Percentiles rank a stretch among this genome's conserved stretches.
Evolutionary conservation across 2,888 invertebrate species (phyloP).

Genomic region (Mesorhabditis sp.): DNA sequence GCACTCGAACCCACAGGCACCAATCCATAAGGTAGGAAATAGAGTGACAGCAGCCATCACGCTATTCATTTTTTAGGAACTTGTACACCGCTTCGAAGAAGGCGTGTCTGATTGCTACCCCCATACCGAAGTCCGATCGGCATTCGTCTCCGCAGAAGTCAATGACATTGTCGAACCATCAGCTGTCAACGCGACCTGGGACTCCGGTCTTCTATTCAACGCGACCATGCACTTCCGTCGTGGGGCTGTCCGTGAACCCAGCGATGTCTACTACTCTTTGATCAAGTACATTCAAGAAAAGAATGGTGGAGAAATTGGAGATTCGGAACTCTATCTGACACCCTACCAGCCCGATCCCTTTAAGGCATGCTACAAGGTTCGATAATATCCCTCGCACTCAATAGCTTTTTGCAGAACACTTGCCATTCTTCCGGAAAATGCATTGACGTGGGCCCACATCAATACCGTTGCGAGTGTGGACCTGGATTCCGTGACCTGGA

Average conservation of each 20-base stretch:
- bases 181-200: slow-evolving; percentile 53
- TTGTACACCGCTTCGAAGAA: slow-evolving; percentile 28
- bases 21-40: slow-evolving; percentile 31
- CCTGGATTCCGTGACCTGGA: slow-evolving; percentile 49
- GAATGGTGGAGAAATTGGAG: slow-evolving; percentile 55
- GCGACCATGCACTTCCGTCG: slow-evolving; percentile 54
- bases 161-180: slow-evolving; percentile 51
- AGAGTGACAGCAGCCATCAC: too few relatives aligned
- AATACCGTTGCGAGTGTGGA: slow-evolving; percentile 53
- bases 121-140: slow-evolving; percentile 47
- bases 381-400: not conserved
- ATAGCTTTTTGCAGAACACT: slow-evolving; percentile 29
- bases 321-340: slow-evolving; percentile 52
- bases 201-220: slow-evolving; percentile 53
- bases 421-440: slow-evolving; percentile 54
- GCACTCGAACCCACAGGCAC: slow-evolving; percentile 46
- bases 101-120: slow-evolving; percentile 54
- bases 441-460: slow-evolving; percentile 50
- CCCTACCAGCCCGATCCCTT: slow-evolving; percentile 55
- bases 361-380: slow-evolving; percentile 54
- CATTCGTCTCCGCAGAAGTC: slow-evolving; percentile 51
- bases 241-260: slow-evolving; percentile 50
- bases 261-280: slow-evolving; percentile 51
- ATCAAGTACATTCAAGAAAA: slow-evolving; percentile 47
- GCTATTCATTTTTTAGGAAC: not conserved